Conservation (phyloP, 2,888 invertebrate genomes). For the Cosmopolites sordidus region DNA sequence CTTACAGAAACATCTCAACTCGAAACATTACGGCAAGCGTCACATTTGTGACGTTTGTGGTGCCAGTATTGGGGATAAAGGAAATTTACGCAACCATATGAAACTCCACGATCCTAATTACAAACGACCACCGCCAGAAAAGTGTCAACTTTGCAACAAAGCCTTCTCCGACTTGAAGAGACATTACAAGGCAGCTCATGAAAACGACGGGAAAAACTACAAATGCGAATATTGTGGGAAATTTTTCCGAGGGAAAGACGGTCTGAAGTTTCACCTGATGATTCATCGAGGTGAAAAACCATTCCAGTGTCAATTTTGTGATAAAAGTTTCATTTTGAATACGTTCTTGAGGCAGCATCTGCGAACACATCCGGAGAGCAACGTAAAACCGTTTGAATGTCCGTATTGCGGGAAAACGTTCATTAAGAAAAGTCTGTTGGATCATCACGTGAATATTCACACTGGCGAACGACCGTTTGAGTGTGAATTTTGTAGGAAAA, state of each 20-base stretch:
- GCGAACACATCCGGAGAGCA: slow-evolving; percentile 38
- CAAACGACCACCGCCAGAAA: slow-evolving; percentile 30
- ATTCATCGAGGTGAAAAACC: slow-evolving; percentile 42
- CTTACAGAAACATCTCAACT: slow-evolving; percentile 22
- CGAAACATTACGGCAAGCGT: slow-evolving; percentile 33
- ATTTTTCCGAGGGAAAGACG: slow-evolving; percentile 31
- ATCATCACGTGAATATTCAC: slow-evolving; percentile 36
- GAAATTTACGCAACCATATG: slow-evolving; percentile 8
- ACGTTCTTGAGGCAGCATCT: slow-evolving; percentile 51
- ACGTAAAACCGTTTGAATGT: slow-evolving; percentile 46
- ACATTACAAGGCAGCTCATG: slow-evolving; percentile 1
- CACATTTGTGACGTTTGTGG: slow-evolving; percentile 9
- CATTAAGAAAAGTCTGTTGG: slow-evolving; percentile 36
- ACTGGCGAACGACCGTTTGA: slow-evolving; percentile 52
- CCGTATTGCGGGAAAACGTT: slow-evolving; percentile 51
- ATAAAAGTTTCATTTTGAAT: slow-evolving; percentile 49
- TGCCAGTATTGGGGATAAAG: slow-evolving; percentile 1
- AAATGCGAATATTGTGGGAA: slow-evolving; percentile 40
- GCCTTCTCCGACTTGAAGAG: slow-evolving; percentile 13
- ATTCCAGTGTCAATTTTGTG: slow-evolving; percentile 24
- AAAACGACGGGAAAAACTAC: slow-evolving; percentile 29
- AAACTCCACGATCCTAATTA: slow-evolving; percentile 13
- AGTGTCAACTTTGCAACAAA: slow-evolving; percentile 16
- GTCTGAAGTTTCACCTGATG: slow-evolving; percentile 41
- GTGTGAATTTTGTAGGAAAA: slow-evolving; percentile 53